Percentiles rank a stretch among this genome's conserved stretches.
These are phyloP conservation scores for Apantesis nais DNA, from an alignment of 2,888 invertebrate genomes.

Conservation along the genomic window DNA sequence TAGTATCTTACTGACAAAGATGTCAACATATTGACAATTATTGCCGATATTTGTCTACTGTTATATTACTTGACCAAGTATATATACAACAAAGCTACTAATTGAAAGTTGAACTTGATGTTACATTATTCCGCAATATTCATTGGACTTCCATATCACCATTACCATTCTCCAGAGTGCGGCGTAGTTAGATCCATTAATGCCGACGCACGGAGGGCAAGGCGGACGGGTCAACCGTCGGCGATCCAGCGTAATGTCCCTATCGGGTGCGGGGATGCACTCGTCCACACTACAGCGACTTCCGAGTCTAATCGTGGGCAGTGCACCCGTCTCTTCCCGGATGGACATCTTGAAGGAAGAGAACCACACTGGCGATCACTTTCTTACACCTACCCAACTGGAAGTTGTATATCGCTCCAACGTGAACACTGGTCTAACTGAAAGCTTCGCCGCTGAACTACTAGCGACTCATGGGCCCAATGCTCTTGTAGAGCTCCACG, in stretches of 20 bases:
- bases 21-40: not conserved
- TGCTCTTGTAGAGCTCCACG: slow-evolving; percentile 84
- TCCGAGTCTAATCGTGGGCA: slow-evolving; percentile 46
- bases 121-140: not conserved
- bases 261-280: slow-evolving; percentile 47
- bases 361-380: slow-evolving; percentile 75
- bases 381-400: slow-evolving; percentile 72
- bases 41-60: not conserved
- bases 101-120: too few relatives aligned
- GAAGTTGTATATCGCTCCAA: slow-evolving; percentile 77
- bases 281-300: slow-evolving; percentile 38
- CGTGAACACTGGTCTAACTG: slow-evolving; percentile 81
- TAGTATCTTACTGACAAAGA: slow-evolving; percentile 1
- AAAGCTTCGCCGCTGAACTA: slow-evolving; percentile 80
- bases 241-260: slow-evolving; percentile 1
- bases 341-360: slow-evolving; percentile 72
- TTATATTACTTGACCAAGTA: too few relatives aligned
- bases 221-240: not conserved
- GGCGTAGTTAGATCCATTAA: not conserved
- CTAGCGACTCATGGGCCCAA: slow-evolving; percentile 87
- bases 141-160: not conserved
- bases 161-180: not conserved
- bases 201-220: slow-evolving; percentile 1
- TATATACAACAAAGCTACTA: too few relatives aligned
- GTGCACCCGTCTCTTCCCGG: slow-evolving; percentile 49